Conservation (phyloP, 2,797 vertebrate genomes). For the Choloepus didactylus region DNA sequence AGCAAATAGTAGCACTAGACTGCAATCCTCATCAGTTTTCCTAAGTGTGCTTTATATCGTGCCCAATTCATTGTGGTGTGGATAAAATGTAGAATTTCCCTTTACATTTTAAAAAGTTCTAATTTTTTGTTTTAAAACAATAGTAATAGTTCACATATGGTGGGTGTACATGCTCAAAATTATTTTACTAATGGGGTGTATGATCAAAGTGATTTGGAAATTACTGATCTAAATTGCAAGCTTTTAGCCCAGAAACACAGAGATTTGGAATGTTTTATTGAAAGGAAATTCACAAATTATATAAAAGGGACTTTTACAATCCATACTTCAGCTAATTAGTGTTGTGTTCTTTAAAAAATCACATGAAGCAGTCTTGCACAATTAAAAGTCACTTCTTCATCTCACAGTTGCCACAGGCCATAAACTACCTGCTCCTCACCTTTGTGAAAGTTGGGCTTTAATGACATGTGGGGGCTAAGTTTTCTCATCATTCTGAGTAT, state of each 20-base stretch:
- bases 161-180: not conserved
- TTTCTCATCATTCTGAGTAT: not conserved
- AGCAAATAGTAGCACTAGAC: not conserved
- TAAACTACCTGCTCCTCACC: not conserved
- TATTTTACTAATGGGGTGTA: not conserved
- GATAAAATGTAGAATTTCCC: not conserved
- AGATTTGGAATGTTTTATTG: not conserved
- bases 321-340: not conserved
- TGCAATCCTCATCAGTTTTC: not conserved
- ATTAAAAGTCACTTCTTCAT: not conserved
- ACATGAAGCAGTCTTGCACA: not conserved
- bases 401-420: not conserved
- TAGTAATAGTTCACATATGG: not conserved
- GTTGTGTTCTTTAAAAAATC: not conserved
- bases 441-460: not conserved
- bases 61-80: not conserved
- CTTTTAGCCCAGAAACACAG: not conserved
- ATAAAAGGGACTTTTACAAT: not conserved
- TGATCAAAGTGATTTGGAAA: not conserved
- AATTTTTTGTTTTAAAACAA: slow-evolving; percentile 26
- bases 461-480: not conserved
- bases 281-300: not conserved
- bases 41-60: not conserved
- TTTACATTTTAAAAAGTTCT: not conserved
- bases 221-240: not conserved